These are phyloP conservation scores for Ommatoiulus sabulosus DNA, from an alignment of 2,888 invertebrate species.

Conservation along the genomic window DNA sequence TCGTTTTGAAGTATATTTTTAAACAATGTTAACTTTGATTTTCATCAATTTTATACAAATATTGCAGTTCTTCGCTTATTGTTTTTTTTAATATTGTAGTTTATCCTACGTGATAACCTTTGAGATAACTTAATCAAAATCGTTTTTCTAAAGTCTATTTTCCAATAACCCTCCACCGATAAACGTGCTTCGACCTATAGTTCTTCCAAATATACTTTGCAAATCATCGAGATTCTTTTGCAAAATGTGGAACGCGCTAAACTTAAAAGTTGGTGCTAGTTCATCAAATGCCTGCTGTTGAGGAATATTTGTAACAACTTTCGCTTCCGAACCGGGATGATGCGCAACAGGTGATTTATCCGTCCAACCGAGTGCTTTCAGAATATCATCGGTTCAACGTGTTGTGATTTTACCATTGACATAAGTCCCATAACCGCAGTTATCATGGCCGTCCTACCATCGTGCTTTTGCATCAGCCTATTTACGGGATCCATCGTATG, in stretches of 20 bases:
- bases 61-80: not conserved
- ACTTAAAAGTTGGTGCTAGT: not conserved
- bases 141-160: too few relatives aligned
- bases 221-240: not conserved
- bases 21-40: not conserved
- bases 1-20: not conserved
- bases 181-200: too few relatives aligned
- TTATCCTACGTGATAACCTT: too few relatives aligned
- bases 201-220: not conserved
- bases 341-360: not conserved
- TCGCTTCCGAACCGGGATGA: not conserved
- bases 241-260: not conserved
- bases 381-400: not conserved
- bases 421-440: not conserved
- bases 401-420: not conserved
- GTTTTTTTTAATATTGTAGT: not conserved
- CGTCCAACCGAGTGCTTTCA: not conserved
- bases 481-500: conserved; percentile 47
- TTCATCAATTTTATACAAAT: not conserved
- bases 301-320: not conserved
- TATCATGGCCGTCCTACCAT: conserved; percentile 46
- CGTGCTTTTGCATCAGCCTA: conserved; percentile 50
- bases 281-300: not conserved
- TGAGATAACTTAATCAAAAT: too few relatives aligned
- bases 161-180: too few relatives aligned